phyloP scores from a whole-genome alignment of 2,888 invertebrate species.

The Uloborus plumipes region DNA sequence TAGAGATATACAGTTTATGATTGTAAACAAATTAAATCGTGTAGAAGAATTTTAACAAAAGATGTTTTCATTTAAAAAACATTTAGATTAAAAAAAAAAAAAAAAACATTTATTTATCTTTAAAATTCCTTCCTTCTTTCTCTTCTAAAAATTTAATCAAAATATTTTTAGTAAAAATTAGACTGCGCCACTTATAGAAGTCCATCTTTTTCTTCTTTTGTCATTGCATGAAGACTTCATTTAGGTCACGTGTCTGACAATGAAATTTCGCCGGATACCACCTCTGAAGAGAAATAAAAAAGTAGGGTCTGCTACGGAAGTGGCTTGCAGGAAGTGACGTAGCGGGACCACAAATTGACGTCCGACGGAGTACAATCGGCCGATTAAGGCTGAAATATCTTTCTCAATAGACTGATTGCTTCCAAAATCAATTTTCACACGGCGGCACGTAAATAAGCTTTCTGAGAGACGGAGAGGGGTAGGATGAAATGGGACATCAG shows the following conservation, averaged over 20 bases:
- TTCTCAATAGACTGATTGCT: conserved; percentile 14
- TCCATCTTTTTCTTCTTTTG: too few relatives aligned
- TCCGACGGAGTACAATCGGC: conserved; percentile 23
- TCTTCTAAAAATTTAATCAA: too few relatives aligned
- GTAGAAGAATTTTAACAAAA: too few relatives aligned
- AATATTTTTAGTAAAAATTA: too few relatives aligned
- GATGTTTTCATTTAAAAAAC: too few relatives aligned
- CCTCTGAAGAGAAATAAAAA: background rate
- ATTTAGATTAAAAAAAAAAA: too few relatives aligned
- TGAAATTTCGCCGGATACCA: conserved; percentile 17
- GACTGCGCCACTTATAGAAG: too few relatives aligned
- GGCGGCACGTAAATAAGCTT: background rate
- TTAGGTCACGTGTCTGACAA: conserved; percentile 10
- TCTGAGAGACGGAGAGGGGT: background rate
- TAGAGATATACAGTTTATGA: too few relatives aligned
- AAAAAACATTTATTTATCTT: too few relatives aligned
- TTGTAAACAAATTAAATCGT: too few relatives aligned
- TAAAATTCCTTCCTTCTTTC: too few relatives aligned
- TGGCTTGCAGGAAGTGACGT: conserved; percentile 39
- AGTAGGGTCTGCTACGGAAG: background rate
- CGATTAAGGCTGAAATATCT: conserved; percentile 28
- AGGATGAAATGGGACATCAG: too few relatives aligned
- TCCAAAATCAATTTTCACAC: conserved; percentile 13
- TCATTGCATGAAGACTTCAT: conserved; percentile 13
- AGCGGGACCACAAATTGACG: conserved; percentile 38